These are phyloP conservation scores for Euglossa dilemma DNA, from an alignment of 1,140 invertebrate species.

Conservation along the genomic window DNA sequence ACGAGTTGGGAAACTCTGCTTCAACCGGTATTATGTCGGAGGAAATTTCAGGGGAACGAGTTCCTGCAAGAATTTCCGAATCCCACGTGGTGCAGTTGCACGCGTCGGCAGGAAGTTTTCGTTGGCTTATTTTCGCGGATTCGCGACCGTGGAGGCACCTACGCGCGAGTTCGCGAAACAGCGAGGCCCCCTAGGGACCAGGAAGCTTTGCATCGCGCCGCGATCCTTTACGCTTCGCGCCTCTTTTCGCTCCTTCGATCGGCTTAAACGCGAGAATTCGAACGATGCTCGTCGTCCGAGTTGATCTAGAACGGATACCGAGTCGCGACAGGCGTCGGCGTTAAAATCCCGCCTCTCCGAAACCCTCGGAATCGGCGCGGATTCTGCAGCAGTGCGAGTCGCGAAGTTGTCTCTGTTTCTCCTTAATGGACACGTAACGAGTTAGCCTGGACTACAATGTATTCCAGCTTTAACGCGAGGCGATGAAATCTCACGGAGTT, in stretches of 20 bases:
- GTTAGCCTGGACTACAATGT: not conserved
- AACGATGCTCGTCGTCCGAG: not conserved
- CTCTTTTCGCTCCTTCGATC: not conserved
- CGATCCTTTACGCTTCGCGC: not conserved
- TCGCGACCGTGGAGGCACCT: not conserved
- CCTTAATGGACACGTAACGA: too few species aligned
- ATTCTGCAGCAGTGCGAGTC: too few species aligned
- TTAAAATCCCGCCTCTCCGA: too few species aligned
- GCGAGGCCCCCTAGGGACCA: not conserved
- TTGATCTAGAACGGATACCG: not conserved
- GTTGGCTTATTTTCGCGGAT: conserved; percentile 1
- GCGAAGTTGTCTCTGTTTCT: too few species aligned
- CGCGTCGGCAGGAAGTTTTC: not conserved
- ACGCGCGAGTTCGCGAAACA: not conserved
- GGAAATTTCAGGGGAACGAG: not conserved
- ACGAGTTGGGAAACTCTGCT: not conserved
- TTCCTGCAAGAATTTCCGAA: not conserved
- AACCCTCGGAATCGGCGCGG: too few species aligned
- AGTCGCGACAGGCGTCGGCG: too few species aligned
- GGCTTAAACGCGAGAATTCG: too few species aligned
- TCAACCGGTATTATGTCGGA: not conserved
- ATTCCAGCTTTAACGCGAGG: too few species aligned
- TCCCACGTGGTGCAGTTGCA: not conserved
- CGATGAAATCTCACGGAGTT: not conserved
- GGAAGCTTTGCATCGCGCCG: not conserved